Evolutionary conservation across 2,113 vertebrate genomes (phyloP), one percentile per base, ranked within the genome.

Genomic region (Oreochromis niloticus): DNA sequence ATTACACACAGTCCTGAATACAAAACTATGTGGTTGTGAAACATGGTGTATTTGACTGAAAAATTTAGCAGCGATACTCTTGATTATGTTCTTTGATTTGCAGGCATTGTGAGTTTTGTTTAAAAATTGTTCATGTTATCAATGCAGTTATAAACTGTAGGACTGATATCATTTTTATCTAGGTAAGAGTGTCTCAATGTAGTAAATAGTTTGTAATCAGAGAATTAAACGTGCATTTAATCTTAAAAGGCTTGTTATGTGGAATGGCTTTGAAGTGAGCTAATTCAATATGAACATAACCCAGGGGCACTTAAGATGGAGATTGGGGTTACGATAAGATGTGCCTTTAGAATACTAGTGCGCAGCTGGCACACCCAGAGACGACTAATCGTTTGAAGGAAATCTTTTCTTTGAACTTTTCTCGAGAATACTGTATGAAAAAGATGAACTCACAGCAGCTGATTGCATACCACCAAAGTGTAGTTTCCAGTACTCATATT

Each of bases 211-310:
- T 86, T 57, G 54, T 95, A 89, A 95, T 90, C 93, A 89, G 85
- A 93, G 19, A 14, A 94, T 92, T 95, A 95, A 91, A 91, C 68
- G 86, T 91, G 91, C 93, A 95, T 96, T 95, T 96, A 93, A 91
- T 94, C 95, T 93, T 93, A 71, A 94, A 83, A 88, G 88, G 89
- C 87, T 83, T 92, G 89, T 94, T 92, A 94, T 92, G 93, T 94
- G 95, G 83, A 95, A 96, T 95, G 5, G 91, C 89, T 97, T 97
- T 96, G 95, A 97, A 96, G 96, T 84, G 4, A 86, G 14, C 66
- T 96, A 97, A 96, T 96, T 94, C 92, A 96, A 96, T 96, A 95
- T 96, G 90, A 92, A 94, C 80, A 88, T 91, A 95, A 96, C 96
- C 94, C 89, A 78, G 24, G 93, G 95, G 93, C 94, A 87, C 90